Conservation (phyloP, 1,140 invertebrate genomes). For the Meloidogyne exigua region DNA sequence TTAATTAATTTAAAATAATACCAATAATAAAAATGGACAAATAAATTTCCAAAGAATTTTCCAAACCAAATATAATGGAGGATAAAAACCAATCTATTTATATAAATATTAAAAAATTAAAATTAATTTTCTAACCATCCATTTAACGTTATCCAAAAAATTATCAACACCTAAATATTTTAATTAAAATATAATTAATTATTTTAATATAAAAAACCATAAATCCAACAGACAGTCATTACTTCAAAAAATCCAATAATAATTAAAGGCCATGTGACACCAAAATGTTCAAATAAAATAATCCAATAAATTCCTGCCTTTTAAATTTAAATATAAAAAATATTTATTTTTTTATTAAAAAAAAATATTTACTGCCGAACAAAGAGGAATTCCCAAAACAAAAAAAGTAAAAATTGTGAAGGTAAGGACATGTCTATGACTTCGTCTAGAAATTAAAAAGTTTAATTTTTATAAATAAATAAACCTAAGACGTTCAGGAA, state of each 20-base stretch:
- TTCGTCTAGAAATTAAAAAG: slow-evolving; percentile 30
- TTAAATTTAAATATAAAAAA: slow-evolving; percentile 19
- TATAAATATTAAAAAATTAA: slow-evolving; percentile 36
- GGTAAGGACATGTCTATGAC: slow-evolving; percentile 60
- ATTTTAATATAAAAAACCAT: slow-evolving; percentile 36
- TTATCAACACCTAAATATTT: slow-evolving; percentile 52
- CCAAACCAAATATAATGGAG: slow-evolving; percentile 55
- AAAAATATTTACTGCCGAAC: slow-evolving; percentile 45
- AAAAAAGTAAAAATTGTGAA: slow-evolving; percentile 51
- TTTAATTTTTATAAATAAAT: background rate
- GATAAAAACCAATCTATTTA: slow-evolving; percentile 48
- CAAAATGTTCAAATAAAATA: slow-evolving; percentile 55
- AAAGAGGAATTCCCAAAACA: slow-evolving; percentile 53
- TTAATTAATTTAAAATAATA: slow-evolving; percentile 30
- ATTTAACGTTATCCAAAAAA: slow-evolving; percentile 61
- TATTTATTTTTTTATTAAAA: background rate
- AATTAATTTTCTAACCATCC: slow-evolving; percentile 24
- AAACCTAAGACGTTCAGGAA: slow-evolving; percentile 53
- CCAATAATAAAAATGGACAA: slow-evolving; percentile 58
- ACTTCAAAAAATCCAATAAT: slow-evolving; percentile 61
- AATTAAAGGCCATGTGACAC: slow-evolving; percentile 58
- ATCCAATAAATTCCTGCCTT: slow-evolving; percentile 62
- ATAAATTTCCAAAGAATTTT: slow-evolving; percentile 63
- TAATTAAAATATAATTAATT: slow-evolving; percentile 27
- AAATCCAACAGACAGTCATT: slow-evolving; percentile 59